Base-by-base conservation (phyloP, 2,113 vertebrate genomes). In the Craseonycteris thonglongyai region DNA sequence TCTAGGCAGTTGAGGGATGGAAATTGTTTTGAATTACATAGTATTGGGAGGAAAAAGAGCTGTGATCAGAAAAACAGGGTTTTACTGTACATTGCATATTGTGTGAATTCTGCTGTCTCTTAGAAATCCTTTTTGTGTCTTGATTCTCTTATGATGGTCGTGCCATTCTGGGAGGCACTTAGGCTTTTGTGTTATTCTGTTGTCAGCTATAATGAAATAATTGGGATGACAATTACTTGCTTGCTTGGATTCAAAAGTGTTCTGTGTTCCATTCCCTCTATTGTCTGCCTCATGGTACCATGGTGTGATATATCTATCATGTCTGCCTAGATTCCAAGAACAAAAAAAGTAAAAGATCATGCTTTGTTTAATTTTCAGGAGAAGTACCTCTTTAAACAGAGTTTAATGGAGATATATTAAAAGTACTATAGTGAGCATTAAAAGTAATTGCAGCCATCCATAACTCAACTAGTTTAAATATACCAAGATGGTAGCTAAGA, bases 181-280 rank as follows among this genome's bases (percentile, higher is more conserved):
- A 14, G 42, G 35, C 82, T 90, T 92, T 92, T 95, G 96, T 97
- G 92, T 88, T 82, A 75, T 93, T 95, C 81, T 83, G 6, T 95
- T 97, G 96, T 97, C 72, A 94, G 63, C 61, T 84, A 68, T 96
- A 95, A 96, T 96, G 90, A 97, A 97, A 96, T 97, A 96, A 96
- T 95, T 96, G 92, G 51, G 78, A 95, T 78, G 90, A 97, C 95
- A 96, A 95, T 95, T 96, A 92, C 95, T 97, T 96, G 84, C 92
- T 95, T 97, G 92, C 97, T 97, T 92, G 76, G 63, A 65, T 96
- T 97, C 76, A 90, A 88, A 96, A 96, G 92, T 96, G 88, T 94
- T 96, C 90, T 96, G 75, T 94, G 81, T 94, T 90, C 61, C 81
- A 3, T 92, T 82, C 78, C 51, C 75, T 93, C 90, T 92, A 28